Percentiles rank a stretch among this genome's conserved stretches.
These are phyloP conservation scores for Australoheros scitulus DNA, from an alignment of 2,113 vertebrate genomes.

Conservation along the genomic window DNA sequence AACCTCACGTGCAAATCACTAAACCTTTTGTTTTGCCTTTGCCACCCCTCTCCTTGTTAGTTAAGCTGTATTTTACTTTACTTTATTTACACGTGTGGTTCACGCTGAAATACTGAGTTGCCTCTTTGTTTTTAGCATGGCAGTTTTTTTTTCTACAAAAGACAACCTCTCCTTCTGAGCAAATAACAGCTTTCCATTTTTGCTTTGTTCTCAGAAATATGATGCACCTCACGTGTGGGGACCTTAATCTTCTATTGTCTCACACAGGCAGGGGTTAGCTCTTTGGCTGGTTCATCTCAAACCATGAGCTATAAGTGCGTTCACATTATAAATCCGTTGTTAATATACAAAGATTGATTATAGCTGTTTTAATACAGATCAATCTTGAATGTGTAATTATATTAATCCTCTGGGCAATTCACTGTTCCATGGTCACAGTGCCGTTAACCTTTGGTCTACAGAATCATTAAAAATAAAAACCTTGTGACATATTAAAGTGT, in stretches of 20 bases:
- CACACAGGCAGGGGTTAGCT: neutral
- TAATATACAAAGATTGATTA: neutral
- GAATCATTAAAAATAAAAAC: constrained; percentile 41
- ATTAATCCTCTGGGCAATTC: neutral
- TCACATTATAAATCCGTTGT: neutral
- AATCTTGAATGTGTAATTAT: neutral
- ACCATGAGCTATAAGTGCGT: neutral
- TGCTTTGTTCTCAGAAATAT: neutral
- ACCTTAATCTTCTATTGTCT: neutral
- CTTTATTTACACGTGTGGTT: too few species aligned
- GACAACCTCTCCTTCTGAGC: neutral
- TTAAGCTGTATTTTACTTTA: too few species aligned
- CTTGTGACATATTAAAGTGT: constrained; percentile 22
- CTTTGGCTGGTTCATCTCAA: neutral
- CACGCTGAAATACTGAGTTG: too few species aligned
- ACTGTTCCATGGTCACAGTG: neutral
- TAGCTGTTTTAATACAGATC: neutral
- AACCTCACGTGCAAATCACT: too few species aligned
- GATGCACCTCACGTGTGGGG: neutral
- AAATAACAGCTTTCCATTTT: neutral
- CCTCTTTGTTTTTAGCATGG: neutral
- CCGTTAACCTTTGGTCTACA: neutral
- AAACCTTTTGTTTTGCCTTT: too few species aligned
- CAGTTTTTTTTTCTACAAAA: neutral
- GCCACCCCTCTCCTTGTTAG: too few species aligned